phyloP scores from a whole-genome alignment of 2,113 vertebrate genomes.

The Lynx canadensis region DNA sequence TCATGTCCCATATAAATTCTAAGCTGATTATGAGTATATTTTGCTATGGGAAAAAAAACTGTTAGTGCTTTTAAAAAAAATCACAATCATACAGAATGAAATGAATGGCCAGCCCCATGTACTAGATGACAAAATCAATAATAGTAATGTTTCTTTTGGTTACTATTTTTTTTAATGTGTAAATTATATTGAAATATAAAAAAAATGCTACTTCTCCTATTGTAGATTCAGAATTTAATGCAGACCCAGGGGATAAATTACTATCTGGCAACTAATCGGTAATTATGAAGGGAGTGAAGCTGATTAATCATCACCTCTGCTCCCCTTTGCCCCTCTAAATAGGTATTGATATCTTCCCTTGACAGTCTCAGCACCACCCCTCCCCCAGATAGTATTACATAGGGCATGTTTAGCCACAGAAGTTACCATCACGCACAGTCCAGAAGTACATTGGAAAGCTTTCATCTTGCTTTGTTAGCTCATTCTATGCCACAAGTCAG shows the following conservation, averaged over 20 bases:
- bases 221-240: conserved; percentile 41
- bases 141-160: neutral
- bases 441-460: neutral
- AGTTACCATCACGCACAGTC: neutral
- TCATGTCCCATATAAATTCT: neutral
- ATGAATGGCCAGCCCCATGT: neutral
- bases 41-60: conserved; percentile 1
- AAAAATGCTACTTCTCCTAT: conserved; percentile 50
- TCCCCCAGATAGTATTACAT: neutral
- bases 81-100: neutral
- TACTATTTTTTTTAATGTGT: conserved; percentile 14
- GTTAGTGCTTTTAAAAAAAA: neutral
- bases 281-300: neutral
- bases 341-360: neutral
- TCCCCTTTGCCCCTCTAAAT: neutral
- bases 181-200: conserved; percentile 55
- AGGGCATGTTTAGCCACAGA: neutral
- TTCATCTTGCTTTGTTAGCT: neutral
- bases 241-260: conserved; percentile 22
- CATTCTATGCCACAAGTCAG: neutral
- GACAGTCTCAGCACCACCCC: neutral
- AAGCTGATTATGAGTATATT: neutral
- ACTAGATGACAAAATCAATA: conserved; percentile 38
- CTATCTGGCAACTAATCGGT: conserved; percentile 8
- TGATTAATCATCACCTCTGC: neutral